Conservation (phyloP, 2,888 invertebrate species). For the Caenorhabditis sp. region DNA sequence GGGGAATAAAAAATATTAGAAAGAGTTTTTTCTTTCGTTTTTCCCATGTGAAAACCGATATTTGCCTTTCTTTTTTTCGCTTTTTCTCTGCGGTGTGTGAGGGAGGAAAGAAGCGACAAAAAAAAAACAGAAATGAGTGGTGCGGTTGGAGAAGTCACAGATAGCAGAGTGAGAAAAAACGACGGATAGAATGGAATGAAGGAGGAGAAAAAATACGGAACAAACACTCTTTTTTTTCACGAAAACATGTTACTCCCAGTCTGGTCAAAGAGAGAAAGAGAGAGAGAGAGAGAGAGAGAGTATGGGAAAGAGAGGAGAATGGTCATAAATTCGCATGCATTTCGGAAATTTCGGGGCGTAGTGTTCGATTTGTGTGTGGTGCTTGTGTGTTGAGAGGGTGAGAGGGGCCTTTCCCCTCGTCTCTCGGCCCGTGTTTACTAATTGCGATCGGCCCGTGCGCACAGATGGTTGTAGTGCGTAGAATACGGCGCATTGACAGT, state of each 20-base stretch:
- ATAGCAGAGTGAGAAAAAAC: constrained; percentile 37
- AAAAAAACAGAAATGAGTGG: constrained; percentile 8
- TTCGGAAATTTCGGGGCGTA: constrained; percentile 1
- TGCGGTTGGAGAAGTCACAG: neutral
- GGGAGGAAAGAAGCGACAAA: neutral
- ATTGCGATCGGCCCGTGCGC: constrained; percentile 41
- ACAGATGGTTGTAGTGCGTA: constrained; percentile 37
- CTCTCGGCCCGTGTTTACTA: constrained; percentile 42
- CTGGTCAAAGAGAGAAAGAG: neutral
- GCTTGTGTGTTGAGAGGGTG: constrained; percentile 1
- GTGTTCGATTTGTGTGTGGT: constrained; percentile 26
- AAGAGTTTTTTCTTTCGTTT: constrained; percentile 3
- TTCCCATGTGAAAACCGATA: constrained; percentile 55
- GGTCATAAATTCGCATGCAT: constrained; percentile 3
- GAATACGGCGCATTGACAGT: constrained; percentile 15
- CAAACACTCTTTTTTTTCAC: neutral
- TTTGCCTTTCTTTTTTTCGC: constrained; percentile 45
- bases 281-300: constrained; percentile 2
- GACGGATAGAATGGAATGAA: neutral
- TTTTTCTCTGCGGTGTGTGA: constrained; percentile 13
- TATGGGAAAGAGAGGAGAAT: constrained; percentile 8
- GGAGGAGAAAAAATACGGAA: neutral
- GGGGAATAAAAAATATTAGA: neutral
- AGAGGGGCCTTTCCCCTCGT: constrained; percentile 30
- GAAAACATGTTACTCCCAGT: neutral